These are phyloP conservation scores for Falco novaeseelandiae DNA, from an alignment of 2,797 vertebrate species.

Conservation along the genomic window DNA sequence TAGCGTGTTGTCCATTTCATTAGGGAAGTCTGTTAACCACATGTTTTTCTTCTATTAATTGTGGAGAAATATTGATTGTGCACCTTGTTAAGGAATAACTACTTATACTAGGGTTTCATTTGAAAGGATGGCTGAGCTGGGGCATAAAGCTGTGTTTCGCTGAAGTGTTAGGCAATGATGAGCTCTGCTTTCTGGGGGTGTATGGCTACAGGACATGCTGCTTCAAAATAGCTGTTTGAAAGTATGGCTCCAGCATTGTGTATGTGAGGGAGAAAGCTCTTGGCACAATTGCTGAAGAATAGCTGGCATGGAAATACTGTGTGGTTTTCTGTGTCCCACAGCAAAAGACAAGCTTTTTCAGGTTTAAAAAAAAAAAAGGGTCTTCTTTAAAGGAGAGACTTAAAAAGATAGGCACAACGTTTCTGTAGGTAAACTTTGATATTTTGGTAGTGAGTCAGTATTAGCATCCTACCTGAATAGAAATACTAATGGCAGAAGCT, in stretches of 20 bases:
- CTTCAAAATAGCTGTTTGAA: background rate
- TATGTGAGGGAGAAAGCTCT: background rate
- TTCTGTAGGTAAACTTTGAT: background rate
- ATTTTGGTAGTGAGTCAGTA: background rate
- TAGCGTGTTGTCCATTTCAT: background rate
- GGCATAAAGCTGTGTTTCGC: background rate
- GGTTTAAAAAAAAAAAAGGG: background rate
- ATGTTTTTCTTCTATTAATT: background rate
- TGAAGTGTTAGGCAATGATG: background rate
- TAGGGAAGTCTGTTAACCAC: background rate
- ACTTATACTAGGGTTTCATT: background rate
- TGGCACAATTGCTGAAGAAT: background rate
- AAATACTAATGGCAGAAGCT: background rate
- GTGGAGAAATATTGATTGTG: background rate
- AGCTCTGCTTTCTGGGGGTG: background rate
- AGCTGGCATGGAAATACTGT: background rate
- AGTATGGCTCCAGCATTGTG: background rate
- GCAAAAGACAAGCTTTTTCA: background rate
- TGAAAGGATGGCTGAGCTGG: background rate
- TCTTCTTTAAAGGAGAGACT: background rate
- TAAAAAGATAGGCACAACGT: background rate
- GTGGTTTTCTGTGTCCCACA: background rate
- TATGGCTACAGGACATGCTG: accelerated
- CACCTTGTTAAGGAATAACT: background rate
- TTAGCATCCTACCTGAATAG: background rate